These are phyloP conservation scores for Syrmaticus mikado DNA, from an alignment of 2,113 vertebrate genomes.

Conservation along the genomic window DNA sequence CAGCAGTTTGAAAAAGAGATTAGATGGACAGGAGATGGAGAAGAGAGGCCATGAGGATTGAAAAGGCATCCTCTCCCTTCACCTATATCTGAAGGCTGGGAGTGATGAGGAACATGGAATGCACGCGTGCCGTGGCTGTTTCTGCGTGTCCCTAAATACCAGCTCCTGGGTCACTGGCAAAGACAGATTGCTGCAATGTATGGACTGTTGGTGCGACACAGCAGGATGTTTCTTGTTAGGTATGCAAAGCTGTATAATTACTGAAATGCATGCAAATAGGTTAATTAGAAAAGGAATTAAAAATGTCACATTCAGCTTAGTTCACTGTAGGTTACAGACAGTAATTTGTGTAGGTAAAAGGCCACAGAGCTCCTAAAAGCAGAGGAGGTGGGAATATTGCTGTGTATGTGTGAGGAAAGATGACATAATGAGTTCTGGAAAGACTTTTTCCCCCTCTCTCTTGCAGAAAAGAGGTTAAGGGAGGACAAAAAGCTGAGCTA, in stretches of 20 bases:
- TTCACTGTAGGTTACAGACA: not conserved
- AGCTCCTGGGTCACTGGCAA: not conserved
- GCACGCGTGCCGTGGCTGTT: no score
- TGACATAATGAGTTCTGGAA: not conserved
- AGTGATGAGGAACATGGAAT: not conserved
- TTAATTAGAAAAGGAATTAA: constrained; percentile 53
- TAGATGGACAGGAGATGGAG: not conserved
- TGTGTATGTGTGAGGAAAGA: not conserved
- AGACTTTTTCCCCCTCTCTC: not conserved
- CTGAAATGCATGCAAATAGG: constrained; percentile 23
- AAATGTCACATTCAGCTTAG: not conserved
- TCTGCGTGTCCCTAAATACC: not conserved
- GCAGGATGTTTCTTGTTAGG: not conserved
- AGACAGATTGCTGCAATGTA: not conserved
- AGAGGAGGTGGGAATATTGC: not conserved
- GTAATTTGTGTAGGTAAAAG: constrained; percentile 21
- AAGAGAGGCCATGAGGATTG: not conserved
- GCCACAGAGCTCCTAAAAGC: not conserved
- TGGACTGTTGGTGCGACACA: not conserved
- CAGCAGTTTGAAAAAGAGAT: not conserved
- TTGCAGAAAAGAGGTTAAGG: not conserved
- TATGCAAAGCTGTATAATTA: constrained; percentile 19
- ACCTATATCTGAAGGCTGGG: not conserved
- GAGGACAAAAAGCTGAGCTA: not conserved
- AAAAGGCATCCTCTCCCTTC: not conserved